Evolutionary conservation across 1,140 invertebrate genomes (phyloP), one percentile per base, ranked within the genome.

Genomic region (Caenorhabditis inopinata): DNA sequence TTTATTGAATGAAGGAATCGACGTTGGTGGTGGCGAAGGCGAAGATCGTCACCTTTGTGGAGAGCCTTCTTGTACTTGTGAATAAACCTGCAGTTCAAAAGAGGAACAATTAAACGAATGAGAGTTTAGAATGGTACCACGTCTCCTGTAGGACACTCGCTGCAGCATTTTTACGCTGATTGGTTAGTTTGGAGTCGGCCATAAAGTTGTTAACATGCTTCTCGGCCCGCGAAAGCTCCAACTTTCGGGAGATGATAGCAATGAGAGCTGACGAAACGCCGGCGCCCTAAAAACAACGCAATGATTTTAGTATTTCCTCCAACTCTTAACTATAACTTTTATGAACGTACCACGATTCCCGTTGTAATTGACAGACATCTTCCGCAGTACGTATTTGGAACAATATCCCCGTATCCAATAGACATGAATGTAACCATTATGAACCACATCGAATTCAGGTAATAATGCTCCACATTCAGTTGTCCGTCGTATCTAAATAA

Each of bases 371-470:
- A 84, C 16, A 88, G 74, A 9, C 83, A 80, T 25, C 88, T 74
- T 21, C 87, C 87, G 46, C 87, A 89, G 53, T 88, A 88, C 23
- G 85, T 86, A 12, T 81, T 83, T 23, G 78, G 84, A 29, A 89
- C 87, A 18, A 88, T 81, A 53, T 88, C 86, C 16, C 87, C 87
- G 74, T 88, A 88, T 11, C 87, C 86, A 32, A 88, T 89, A 27
- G 86, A 88, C 85, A 88, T 88, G 74, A 88, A 88, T 12, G 87
- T 89, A 21, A 88, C 87, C 84, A 89, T 89, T 29, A 91, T 90
- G 87, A 91, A 89, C 90, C 91, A 91, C 88, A 91, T 89, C 11
- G 90, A 91, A 84, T 91, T 91, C 16, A 91, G 84, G 53, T 91
- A 89, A 83, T 91, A 90, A 25, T 88, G 88, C 78, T 91, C 90